Base-by-base conservation (phyloP, 2,797 vertebrate species). In the Tamandua tetradactyla region DNA sequence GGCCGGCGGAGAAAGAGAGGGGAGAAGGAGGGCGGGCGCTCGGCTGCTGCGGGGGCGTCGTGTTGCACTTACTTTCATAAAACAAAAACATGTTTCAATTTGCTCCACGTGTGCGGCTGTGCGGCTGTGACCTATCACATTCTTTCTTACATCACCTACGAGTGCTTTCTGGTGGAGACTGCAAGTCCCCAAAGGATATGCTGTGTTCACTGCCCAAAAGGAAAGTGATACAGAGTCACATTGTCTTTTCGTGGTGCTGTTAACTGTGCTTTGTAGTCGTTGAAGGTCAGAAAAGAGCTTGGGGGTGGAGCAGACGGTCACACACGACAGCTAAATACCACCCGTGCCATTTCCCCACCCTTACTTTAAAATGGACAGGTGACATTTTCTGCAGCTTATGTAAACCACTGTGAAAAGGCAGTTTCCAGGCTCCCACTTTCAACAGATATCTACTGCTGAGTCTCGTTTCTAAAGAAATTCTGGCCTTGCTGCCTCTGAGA, bases 221-320 rank as follows among this genome's bases (percentile, higher is more conserved):
- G 44, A 72, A 61, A 76, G 91, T 37, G 47, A 49, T 32, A 78
- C 30, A 57, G 85, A 83, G 87, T 52, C 68, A 94, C 68, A 11
- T 22, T 49, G 81, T 62, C 74, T 71, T 32, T 44, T 87, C 81
- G 81, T 47, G 76, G 42, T 68, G 83, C 30, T 89, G 44, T 78
- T 85, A 2, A 85, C 87, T 89, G 37, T 93, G 75, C 13, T 79
- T 79, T 89, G 64, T 72, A 66, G 49, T 64, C 52, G n/a, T 23
- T 85, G 44, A 88, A 78, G 14, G 42, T 35, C 87, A 27, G 61
- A 93, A 57, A 87, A n/a, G 87, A 89, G 95, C 91, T 84, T 79
- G 20, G 14, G 40, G 55, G 55, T 68, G 9, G 64, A 23, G 44
- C 64, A 64, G 47, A 86, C 30, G 44, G 55, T 30, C 64, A 79